Percentiles rank a stretch among this genome's conserved stretches.
Conservation (phyloP, 2,113 vertebrate species). For the Cromileptes altivelis region DNA sequence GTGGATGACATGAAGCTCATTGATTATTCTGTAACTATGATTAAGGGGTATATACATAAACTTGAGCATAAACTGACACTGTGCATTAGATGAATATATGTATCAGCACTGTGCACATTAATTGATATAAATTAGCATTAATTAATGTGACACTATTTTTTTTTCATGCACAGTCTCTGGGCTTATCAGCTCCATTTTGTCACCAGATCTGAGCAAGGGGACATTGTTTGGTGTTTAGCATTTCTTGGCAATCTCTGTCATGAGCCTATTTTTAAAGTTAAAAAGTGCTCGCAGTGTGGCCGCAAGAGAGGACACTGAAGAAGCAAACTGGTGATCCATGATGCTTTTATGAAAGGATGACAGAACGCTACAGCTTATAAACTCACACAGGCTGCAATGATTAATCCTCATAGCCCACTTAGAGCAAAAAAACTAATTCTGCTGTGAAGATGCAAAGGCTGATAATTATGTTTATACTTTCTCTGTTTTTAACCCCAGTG, state of each 20-base stretch:
- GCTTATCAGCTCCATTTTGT: slow-evolving; percentile 60
- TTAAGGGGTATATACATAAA: slow-evolving; percentile 41
- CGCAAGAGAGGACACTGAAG: slow-evolving; percentile 78
- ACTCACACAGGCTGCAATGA: slow-evolving; percentile 73
- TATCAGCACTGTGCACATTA: neutral
- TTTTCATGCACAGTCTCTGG: slow-evolving; percentile 28
- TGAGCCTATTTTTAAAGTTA: slow-evolving; percentile 83
- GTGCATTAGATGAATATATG: neutral
- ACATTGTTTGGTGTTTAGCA: slow-evolving; percentile 77
- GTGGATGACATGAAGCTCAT: neutral
- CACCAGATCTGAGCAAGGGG: slow-evolving; percentile 67
- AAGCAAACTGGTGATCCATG: slow-evolving; percentile 84
- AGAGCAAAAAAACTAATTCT: slow-evolving; percentile 66
- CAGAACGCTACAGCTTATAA: slow-evolving; percentile 71
- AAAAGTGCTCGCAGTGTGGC: slow-evolving; percentile 78
- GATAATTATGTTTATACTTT: slow-evolving; percentile 69
- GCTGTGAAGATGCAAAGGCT: slow-evolving; percentile 71
- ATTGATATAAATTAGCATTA: slow-evolving; percentile 37
- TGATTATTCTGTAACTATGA: slow-evolving; percentile 21
- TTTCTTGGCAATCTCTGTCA: slow-evolving; percentile 75
- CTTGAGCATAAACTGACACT: slow-evolving; percentile 17
- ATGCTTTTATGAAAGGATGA: slow-evolving; percentile 82
- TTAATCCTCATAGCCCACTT: slow-evolving; percentile 74
- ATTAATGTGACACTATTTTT: slow-evolving; percentile 38
- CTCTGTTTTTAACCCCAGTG: slow-evolving; percentile 62